Conservation (phyloP, 2,113 vertebrate genomes). For the Cyprinodon tularosa region DNA sequence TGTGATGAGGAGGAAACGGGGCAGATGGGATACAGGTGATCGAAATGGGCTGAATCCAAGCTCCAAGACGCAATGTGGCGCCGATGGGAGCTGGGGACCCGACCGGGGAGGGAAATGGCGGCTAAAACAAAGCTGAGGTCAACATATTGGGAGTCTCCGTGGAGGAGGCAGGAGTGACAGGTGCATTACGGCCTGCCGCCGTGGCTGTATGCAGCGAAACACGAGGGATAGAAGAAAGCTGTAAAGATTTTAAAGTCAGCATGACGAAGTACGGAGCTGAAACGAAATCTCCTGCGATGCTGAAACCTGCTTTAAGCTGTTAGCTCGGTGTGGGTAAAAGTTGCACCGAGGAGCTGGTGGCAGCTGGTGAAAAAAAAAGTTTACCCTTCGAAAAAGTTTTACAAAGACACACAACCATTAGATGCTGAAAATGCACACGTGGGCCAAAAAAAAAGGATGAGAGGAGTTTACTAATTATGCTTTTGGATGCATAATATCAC, state of each 20-base stretch:
- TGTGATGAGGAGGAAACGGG: conserved; percentile 26
- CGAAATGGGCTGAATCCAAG: conserved; percentile 39
- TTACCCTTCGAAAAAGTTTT: conserved; percentile 25
- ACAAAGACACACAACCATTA: conserved; percentile 31
- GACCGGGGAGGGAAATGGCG: neutral
- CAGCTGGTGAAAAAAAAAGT: conserved; percentile 26
- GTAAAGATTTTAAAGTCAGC: conserved; percentile 53
- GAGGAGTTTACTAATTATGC: conserved; percentile 61
- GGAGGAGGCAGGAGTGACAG: conserved; percentile 45
- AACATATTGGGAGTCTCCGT: conserved; percentile 36
- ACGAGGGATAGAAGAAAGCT: conserved; percentile 18
- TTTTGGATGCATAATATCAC: conserved; percentile 57
- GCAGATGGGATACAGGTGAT: conserved; percentile 52
- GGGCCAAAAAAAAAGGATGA: conserved; percentile 11
- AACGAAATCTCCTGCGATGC: conserved; percentile 26
- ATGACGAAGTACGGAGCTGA: conserved; percentile 6
- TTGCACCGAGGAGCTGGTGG: neutral
- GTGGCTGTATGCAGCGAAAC: conserved; percentile 8
- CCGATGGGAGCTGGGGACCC: conserved; percentile 28
- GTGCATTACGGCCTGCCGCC: conserved; percentile 39
- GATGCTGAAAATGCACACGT: conserved; percentile 34
- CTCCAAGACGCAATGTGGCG: neutral
- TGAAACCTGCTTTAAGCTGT: neutral
- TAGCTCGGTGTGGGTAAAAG: neutral
- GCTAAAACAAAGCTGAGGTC: conserved; percentile 45